These are phyloP conservation scores for Protaetia brevitarsis DNA, from an alignment of 1,140 invertebrate genomes.

Conservation along the genomic window DNA sequence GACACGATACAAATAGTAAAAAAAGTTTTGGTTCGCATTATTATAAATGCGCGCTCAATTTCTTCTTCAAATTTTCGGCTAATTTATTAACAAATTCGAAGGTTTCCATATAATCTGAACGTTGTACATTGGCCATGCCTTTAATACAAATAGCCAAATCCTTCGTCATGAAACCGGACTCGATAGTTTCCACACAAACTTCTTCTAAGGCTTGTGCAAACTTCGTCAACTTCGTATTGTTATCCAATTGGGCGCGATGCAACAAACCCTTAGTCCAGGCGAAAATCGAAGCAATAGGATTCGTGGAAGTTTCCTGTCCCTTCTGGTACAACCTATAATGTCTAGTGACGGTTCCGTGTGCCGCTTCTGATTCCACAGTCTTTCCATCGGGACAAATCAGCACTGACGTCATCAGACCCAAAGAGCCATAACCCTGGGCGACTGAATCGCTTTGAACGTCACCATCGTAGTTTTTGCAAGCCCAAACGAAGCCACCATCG, in stretches of 20 bases:
- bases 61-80: constrained; percentile 85
- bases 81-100: constrained; percentile 97
- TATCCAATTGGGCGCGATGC: constrained; percentile 92
- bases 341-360: constrained; percentile 95
- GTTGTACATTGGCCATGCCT: constrained; percentile 78
- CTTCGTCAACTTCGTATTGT: constrained; percentile 70
- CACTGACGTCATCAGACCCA: constrained; percentile 96
- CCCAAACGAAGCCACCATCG: constrained; percentile 98
- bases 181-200: constrained; percentile 93
- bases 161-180: constrained; percentile 95
- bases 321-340: constrained; percentile 93
- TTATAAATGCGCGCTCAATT: constrained; percentile 47
- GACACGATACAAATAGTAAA: not conserved
- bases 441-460: constrained; percentile 98
- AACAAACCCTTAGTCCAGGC: constrained; percentile 93
- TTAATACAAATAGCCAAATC: constrained; percentile 98
- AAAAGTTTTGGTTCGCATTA: not conserved
- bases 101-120: constrained; percentile 92
- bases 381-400: constrained; percentile 93
- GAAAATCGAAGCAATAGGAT: constrained; percentile 98
- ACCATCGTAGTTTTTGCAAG: constrained; percentile 99
- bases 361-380: constrained; percentile 96
- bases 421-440: constrained; percentile 89
- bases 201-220: constrained; percentile 84
- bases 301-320: constrained; percentile 96